phyloP scores from a whole-genome alignment of 2,888 invertebrate species.

The Drosophila barbarae region DNA sequence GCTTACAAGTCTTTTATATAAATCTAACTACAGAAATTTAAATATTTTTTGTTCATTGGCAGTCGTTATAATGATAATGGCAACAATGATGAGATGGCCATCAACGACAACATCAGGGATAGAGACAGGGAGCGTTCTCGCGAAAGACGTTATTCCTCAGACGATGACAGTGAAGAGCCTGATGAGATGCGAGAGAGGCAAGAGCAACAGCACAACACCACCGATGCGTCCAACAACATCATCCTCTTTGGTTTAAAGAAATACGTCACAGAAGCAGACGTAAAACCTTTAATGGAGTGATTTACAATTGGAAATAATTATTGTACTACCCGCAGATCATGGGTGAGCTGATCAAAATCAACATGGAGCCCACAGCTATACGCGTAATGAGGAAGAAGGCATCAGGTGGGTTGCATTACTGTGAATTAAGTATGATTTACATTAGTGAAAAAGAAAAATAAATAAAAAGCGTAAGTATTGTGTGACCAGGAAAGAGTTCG shows the following conservation, averaged over 20 bases:
- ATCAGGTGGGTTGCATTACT: slow-evolving; percentile 84
- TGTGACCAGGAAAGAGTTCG: slow-evolving; percentile 27
- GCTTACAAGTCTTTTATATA: too few relatives aligned
- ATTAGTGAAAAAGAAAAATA: neutral
- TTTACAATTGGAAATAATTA: neutral
- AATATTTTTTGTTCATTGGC: neutral
- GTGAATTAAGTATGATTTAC: slow-evolving; percentile 8
- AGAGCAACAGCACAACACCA: slow-evolving; percentile 78
- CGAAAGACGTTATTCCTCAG: slow-evolving; percentile 25
- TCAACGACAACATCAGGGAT: slow-evolving; percentile 5
- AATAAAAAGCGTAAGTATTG: slow-evolving; percentile 27
- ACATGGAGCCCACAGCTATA: slow-evolving; percentile 88
- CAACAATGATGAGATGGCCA: slow-evolving; percentile 26
- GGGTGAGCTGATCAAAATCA: slow-evolving; percentile 87
- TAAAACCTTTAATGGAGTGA: slow-evolving; percentile 78
- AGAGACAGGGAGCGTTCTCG: slow-evolving; percentile 5
- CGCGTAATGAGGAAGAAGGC: slow-evolving; percentile 90
- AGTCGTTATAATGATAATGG: slow-evolving; percentile 36
- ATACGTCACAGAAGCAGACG: slow-evolving; percentile 88
- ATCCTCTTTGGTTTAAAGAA: slow-evolving; percentile 87
- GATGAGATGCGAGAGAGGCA: slow-evolving; percentile 6
- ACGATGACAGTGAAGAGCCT: slow-evolving; percentile 23
- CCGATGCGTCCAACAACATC: slow-evolving; percentile 82
- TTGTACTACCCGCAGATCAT: slow-evolving; percentile 83
- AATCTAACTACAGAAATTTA: neutral